phyloP scores from a whole-genome alignment of 2,113 vertebrate genomes.

The Paradoxurus hermaphroditus region DNA sequence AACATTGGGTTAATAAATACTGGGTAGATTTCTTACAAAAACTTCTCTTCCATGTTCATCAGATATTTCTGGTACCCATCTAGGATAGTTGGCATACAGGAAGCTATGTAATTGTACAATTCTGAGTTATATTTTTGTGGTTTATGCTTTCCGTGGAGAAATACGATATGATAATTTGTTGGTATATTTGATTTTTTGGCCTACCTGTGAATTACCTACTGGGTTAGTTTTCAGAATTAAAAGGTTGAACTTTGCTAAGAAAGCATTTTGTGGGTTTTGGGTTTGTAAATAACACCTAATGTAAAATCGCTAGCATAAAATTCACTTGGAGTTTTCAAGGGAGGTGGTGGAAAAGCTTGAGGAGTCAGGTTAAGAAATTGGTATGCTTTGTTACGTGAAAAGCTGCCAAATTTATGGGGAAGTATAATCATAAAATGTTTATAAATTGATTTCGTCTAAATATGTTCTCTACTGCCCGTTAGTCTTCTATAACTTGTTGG shows the following conservation, averaged over 20 bases:
- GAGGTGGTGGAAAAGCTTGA: neutral
- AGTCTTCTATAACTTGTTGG: neutral
- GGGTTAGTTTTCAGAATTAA: slow-evolving; percentile 27
- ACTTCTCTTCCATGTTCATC: neutral
- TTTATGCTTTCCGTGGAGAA: neutral
- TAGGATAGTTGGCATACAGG: neutral
- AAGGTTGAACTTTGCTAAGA: neutral
- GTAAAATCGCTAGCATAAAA: neutral
- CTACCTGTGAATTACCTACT: neutral
- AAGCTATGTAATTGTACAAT: neutral
- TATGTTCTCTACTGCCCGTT: neutral
- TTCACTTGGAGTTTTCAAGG: neutral
- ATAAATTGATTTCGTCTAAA: neutral
- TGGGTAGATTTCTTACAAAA: neutral
- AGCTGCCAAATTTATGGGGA: neutral
- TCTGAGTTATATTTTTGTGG: neutral
- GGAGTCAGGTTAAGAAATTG: neutral
- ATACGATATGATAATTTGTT: neutral
- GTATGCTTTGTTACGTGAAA: neutral
- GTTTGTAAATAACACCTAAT: neutral
- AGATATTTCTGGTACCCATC: neutral
- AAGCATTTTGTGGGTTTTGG: neutral
- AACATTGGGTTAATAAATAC: neutral
- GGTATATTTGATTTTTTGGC: neutral
- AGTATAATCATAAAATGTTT: neutral